These are phyloP conservation scores for Athene noctua DNA, from an alignment of 2,113 vertebrate species.

Conservation along the genomic window DNA sequence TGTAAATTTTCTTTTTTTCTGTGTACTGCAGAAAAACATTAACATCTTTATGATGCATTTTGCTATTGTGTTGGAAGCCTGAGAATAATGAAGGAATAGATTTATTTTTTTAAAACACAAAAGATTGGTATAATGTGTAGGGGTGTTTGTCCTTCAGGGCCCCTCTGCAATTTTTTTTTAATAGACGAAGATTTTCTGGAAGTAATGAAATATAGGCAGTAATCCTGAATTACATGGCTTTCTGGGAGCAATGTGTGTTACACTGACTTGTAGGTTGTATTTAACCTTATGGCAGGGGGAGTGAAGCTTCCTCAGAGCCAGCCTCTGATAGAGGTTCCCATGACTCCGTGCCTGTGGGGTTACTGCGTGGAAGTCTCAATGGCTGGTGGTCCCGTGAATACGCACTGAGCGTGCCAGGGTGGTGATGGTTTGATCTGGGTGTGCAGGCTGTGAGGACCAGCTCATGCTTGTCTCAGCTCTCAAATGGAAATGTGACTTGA, in stretches of 20 bases:
- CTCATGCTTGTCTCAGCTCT: neutral
- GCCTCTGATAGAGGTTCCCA: neutral
- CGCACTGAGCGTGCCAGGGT: neutral
- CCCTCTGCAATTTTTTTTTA: neutral
- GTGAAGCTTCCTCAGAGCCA: neutral
- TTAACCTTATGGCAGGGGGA: constrained; percentile 1
- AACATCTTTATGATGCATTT: neutral
- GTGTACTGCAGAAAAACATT: neutral
- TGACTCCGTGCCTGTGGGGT: neutral
- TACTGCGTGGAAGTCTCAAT: neutral
- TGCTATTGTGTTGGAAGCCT: neutral
- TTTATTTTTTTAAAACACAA: neutral
- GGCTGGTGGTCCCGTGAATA: neutral
- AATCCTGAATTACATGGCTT: neutral
- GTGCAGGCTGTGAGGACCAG: neutral
- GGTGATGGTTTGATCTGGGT: neutral
- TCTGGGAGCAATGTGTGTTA: neutral
- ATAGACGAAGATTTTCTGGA: neutral
- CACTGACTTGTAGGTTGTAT: neutral
- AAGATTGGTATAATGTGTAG: neutral
- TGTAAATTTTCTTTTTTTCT: neutral
- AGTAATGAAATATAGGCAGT: neutral
- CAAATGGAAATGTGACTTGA: neutral
- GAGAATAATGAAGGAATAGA: neutral
- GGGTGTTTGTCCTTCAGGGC: neutral